Evolutionary conservation across 2,888 invertebrate species (phyloP).

Genomic region (Cepaea hortensis): DNA sequence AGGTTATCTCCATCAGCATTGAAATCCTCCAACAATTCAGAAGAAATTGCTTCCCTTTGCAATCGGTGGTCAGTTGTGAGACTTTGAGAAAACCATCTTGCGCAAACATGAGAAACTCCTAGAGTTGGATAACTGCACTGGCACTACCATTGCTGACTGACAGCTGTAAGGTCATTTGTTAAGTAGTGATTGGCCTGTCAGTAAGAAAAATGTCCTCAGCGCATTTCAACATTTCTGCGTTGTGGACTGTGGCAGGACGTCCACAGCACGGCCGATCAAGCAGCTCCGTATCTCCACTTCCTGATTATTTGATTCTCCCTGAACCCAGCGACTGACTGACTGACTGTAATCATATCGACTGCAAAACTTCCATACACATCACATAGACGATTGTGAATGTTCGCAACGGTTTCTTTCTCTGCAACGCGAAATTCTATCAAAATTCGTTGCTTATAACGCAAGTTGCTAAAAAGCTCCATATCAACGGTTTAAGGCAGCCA

Average conservation of each 20-base stretch:
- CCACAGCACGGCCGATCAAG: slow-evolving; percentile 4
- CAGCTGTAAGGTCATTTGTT: neutral
- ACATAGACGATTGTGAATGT: slow-evolving; percentile 12
- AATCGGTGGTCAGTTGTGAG: slow-evolving; percentile 1
- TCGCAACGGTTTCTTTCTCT: neutral
- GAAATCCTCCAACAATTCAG: too few relatives aligned
- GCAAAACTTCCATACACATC: neutral
- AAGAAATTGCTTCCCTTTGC: neutral
- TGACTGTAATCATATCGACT: neutral
- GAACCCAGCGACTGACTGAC: neutral
- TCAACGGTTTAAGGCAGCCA: slow-evolving; percentile 9
- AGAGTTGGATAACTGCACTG: slow-evolving; percentile 7
- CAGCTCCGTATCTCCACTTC: neutral
- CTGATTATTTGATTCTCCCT: neutral
- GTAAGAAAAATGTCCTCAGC: slow-evolving; percentile 1
- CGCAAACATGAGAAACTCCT: neutral
- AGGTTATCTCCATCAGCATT: too few relatives aligned
- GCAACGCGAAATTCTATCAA: neutral
- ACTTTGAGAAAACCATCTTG: neutral
- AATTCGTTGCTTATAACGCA: slow-evolving; percentile 8
- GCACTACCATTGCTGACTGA: slow-evolving; percentile 7
- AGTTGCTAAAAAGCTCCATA: slow-evolving; percentile 1
- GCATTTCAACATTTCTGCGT: slow-evolving; percentile 13
- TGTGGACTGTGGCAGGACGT: neutral
- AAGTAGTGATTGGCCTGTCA: slow-evolving; percentile 3